These are phyloP conservation scores for Eupeodes latifasciatus DNA, from an alignment of 2,888 invertebrate species.

Conservation along the genomic window DNA sequence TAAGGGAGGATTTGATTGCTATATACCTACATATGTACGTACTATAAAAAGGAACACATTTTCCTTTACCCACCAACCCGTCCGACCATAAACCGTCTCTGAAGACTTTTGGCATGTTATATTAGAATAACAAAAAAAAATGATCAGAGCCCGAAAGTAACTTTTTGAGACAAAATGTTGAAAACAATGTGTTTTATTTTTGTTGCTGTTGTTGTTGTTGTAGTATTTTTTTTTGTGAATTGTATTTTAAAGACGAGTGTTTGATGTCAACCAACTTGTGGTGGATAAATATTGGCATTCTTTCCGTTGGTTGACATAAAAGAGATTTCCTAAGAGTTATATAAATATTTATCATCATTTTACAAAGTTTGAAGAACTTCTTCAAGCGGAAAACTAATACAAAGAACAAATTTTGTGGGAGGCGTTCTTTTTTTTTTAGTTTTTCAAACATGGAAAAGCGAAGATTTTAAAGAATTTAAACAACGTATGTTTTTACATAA, in stretches of 20 bases:
- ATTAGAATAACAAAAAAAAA: conserved; percentile 16
- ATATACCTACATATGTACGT: background rate
- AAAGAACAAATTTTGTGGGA: conserved; percentile 22
- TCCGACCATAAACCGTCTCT: too few relatives aligned
- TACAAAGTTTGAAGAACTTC: conserved; percentile 60
- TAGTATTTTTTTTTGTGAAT: conserved; percentile 2
- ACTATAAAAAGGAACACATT: too few relatives aligned
- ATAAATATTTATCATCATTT: conserved; percentile 65
- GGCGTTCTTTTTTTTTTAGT: background rate
- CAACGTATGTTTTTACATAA: background rate
- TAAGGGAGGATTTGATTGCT: conserved; percentile 45
- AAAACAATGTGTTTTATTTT: conserved; percentile 45
- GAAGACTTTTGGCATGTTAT: background rate
- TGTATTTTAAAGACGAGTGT: conserved; percentile 53
- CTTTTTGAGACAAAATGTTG: conserved; percentile 57
- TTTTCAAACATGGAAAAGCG: background rate
- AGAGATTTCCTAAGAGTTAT: conserved; percentile 52
- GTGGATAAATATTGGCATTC: conserved; percentile 70
- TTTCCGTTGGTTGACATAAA: conserved; percentile 70
- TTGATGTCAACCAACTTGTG: conserved; percentile 72
- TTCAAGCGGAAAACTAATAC: conserved; percentile 60
- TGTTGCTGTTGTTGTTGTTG: background rate
- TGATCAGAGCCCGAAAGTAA: conserved; percentile 21
- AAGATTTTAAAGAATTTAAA: background rate
- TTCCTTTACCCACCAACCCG: too few relatives aligned